Base-by-base conservation (phyloP, 2,797 vertebrate genomes). In the Aphelocoma californica region DNA sequence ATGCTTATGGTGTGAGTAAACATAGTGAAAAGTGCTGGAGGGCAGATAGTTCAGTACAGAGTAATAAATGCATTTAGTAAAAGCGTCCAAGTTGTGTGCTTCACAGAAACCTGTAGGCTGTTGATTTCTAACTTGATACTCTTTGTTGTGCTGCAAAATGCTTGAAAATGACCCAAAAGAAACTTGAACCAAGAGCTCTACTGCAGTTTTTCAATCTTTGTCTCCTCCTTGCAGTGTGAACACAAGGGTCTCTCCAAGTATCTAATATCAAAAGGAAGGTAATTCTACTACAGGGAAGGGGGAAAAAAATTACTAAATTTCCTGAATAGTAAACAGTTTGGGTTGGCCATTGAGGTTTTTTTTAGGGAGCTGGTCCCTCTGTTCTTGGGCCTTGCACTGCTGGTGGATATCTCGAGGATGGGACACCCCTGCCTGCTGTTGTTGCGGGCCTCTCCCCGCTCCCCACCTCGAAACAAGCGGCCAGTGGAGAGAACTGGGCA, bases 211-310 rank as follows among this genome's bases (percentile, higher is more conserved):
- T 94, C 93, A n/a, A 89, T 94, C 93, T 94, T 81, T 45, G 70
- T 89, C 70, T 94, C 58, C 45, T 95, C 61, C 83, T 84, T 92
- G 56, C 81, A 81, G 54, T 80, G 84, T 60, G 77, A 84, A 50
- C 38, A 6, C 21, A 34, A 92, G 69, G 74, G 81, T 81, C 96
- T 64, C 90, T 53, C 16, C 34, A 78, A 74, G 94, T 92, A 96
- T 97, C 95, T 96, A 57, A 84, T 95, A 97, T 94, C 97, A 95
- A 97, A 97, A 97, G 84, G 83, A 95, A 92, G 60, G 66, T 86
- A 94, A 90, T 95, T 71, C 92, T 72, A 29, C 90, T 92, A 56
- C 77, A 53, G 31, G 58, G 78, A 88, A 18, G 64, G 66, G 10
- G 10, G 10, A 48, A 23, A 91, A 96, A 95, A 94, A 96, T 96